These are phyloP conservation scores for Sander vitreus DNA, from an alignment of 2,113 vertebrate species.

Conservation along the genomic window DNA sequence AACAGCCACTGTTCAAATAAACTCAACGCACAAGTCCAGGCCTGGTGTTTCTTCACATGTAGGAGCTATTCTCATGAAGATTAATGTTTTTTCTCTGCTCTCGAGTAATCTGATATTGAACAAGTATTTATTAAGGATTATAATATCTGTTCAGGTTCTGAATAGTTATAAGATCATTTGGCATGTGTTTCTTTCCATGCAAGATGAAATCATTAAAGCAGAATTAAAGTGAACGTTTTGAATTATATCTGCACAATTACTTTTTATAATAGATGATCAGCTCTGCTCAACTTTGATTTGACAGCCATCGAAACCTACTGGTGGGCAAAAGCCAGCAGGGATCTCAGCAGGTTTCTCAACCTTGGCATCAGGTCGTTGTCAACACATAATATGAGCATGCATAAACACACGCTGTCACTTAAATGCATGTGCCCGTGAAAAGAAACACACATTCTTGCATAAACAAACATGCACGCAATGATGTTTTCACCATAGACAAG, in stretches of 20 bases:
- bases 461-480: constrained; percentile 50
- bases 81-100: constrained; percentile 47
- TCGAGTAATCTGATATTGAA: constrained; percentile 63
- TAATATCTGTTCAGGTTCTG: constrained; percentile 37
- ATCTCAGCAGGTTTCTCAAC: constrained; percentile 54
- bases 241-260: background rate
- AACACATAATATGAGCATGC: constrained; percentile 39
- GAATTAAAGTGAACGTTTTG: background rate
- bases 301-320: constrained; percentile 33
- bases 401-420: constrained; percentile 34
- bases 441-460: constrained; percentile 39
- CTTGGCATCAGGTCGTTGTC: constrained; percentile 46
- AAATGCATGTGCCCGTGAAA: constrained; percentile 22
- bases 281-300: constrained; percentile 53
- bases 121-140: constrained; percentile 56
- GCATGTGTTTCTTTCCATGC: constrained; percentile 10
- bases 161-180: constrained; percentile 37
- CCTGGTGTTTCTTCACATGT: constrained; percentile 65
- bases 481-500: constrained; percentile 5
- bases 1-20: constrained; percentile 79
- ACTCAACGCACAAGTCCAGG: constrained; percentile 72
- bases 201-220: constrained; percentile 31
- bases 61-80: constrained; percentile 58
- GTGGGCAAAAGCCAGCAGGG: constrained; percentile 21
- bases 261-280: constrained; percentile 48